Evolutionary conservation across 2,888 invertebrate genomes (phyloP).

Genomic region (Drosophila kanekoi): DNA sequence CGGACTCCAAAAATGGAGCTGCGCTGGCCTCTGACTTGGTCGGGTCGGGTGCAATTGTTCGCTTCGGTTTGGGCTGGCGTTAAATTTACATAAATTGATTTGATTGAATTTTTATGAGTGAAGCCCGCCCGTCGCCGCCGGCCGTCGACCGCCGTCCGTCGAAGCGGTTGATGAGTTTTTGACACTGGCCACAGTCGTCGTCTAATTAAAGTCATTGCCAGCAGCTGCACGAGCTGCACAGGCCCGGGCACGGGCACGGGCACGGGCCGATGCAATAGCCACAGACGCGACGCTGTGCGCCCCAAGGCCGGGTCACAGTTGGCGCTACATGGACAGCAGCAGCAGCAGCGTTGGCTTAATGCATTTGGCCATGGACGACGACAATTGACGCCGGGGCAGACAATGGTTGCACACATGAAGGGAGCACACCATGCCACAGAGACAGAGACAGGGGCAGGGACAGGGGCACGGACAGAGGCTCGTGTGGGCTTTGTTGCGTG

Average conservation of each 20-base stretch:
- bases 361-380: slow-evolving; percentile 44
- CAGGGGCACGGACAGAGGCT: neutral
- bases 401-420: slow-evolving; percentile 20
- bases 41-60: slow-evolving; percentile 42
- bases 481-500: neutral
- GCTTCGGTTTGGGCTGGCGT: slow-evolving; percentile 59
- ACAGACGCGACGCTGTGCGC: slow-evolving; percentile 20
- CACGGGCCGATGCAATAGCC: slow-evolving; percentile 7
- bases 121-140: slow-evolving; percentile 12
- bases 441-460: neutral
- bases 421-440: slow-evolving; percentile 15
- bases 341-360: slow-evolving; percentile 46
- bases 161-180: slow-evolving; percentile 61
- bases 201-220: slow-evolving; percentile 78
- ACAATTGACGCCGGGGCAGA: slow-evolving; percentile 45
- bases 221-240: slow-evolving; percentile 52
- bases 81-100: slow-evolving; percentile 86
- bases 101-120: slow-evolving; percentile 85
- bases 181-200: slow-evolving; percentile 41
- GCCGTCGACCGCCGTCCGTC: slow-evolving; percentile 11
- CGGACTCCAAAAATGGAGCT: neutral
- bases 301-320: slow-evolving; percentile 76
- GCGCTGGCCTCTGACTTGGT: slow-evolving; percentile 20
- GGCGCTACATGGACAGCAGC: slow-evolving; percentile 65
- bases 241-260: neutral